Evolutionary conservation across 92 coral and sea anemone species (phyloP).

Genomic region (Virgularia gustaviana): DNA sequence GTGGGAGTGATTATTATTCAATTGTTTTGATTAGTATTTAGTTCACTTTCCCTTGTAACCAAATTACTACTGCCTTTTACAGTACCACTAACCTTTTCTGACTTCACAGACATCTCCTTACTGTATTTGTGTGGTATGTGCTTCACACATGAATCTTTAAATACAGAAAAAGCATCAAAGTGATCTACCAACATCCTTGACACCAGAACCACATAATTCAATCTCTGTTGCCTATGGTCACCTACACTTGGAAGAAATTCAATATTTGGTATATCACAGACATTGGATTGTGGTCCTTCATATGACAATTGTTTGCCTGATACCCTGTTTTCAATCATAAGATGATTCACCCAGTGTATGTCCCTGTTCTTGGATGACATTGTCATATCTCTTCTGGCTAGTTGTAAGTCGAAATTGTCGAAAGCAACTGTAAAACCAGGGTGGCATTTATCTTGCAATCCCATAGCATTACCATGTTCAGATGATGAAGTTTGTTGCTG

Average conservation of each 20-base stretch:
- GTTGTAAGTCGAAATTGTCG: slow-evolving; percentile 53
- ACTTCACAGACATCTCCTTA: slow-evolving; percentile 54
- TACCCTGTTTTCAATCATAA: slow-evolving; percentile 59
- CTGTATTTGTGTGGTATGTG: slow-evolving; percentile 62
- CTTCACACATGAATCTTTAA: slow-evolving; percentile 49
- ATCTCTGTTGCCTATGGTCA: slow-evolving; percentile 50
- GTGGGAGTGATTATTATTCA: too few species aligned
- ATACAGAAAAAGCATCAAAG: slow-evolving; percentile 41
- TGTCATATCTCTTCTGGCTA: slow-evolving; percentile 60
- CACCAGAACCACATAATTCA: slow-evolving; percentile 46
- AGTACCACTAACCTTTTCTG: slow-evolving; percentile 57
- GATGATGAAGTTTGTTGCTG: neutral
- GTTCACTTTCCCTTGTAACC: too few species aligned
- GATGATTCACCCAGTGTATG: slow-evolving; percentile 63
- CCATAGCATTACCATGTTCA: slow-evolving; percentile 1
- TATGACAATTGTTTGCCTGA: slow-evolving; percentile 51
- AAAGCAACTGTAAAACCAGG: slow-evolving; percentile 61
- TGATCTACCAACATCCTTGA: slow-evolving; percentile 51
- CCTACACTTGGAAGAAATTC: slow-evolving; percentile 38
- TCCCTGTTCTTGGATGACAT: slow-evolving; percentile 49
- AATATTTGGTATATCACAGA: slow-evolving; percentile 37
- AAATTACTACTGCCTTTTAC: too few species aligned
- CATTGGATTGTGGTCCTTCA: neutral
- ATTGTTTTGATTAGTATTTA: too few species aligned
- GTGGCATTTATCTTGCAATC: slow-evolving; percentile 43